phyloP scores from a whole-genome alignment of 2,888 invertebrate genomes.

The Papilio protenor region DNA sequence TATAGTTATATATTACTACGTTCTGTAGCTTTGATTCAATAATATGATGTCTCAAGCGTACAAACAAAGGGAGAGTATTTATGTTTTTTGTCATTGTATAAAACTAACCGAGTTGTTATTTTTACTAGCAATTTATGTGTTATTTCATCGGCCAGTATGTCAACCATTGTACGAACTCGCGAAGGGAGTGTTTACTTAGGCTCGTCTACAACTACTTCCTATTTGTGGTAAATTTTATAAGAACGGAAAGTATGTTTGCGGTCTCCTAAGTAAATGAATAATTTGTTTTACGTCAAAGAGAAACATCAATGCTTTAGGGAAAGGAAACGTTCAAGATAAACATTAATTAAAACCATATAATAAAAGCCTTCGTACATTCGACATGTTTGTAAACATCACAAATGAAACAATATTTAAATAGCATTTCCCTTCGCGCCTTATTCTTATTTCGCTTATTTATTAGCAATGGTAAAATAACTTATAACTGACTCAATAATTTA shows the following conservation, averaged over 20 bases:
- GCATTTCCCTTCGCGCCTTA: too few species aligned
- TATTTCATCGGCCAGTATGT: slow-evolving; percentile 16
- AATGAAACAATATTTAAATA: too few species aligned
- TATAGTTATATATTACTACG: neutral
- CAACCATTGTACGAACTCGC: neutral
- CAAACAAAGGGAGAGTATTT: neutral
- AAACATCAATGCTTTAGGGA: slow-evolving; percentile 11
- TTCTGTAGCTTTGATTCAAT: neutral
- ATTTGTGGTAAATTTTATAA: slow-evolving; percentile 31
- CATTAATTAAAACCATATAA: neutral
- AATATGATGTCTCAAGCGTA: neutral
- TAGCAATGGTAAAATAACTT: too few species aligned
- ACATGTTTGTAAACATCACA: neutral
- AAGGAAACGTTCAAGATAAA: neutral
- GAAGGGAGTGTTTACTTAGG: slow-evolving; percentile 26
- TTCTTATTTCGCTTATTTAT: too few species aligned
- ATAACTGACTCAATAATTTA: too few species aligned
- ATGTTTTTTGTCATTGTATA: neutral
- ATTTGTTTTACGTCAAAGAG: slow-evolving; percentile 7
- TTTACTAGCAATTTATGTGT: slow-evolving; percentile 7
- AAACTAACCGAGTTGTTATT: slow-evolving; percentile 3
- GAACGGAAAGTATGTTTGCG: slow-evolving; percentile 23
- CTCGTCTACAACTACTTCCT: slow-evolving; percentile 9
- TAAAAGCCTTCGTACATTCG: neutral
- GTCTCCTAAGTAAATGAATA: slow-evolving; percentile 21